Percentiles rank a stretch among this genome's conserved stretches.
These are phyloP conservation scores for Danio tinwini DNA, from an alignment of 2,797 vertebrate species.

Conservation along the genomic window DNA sequence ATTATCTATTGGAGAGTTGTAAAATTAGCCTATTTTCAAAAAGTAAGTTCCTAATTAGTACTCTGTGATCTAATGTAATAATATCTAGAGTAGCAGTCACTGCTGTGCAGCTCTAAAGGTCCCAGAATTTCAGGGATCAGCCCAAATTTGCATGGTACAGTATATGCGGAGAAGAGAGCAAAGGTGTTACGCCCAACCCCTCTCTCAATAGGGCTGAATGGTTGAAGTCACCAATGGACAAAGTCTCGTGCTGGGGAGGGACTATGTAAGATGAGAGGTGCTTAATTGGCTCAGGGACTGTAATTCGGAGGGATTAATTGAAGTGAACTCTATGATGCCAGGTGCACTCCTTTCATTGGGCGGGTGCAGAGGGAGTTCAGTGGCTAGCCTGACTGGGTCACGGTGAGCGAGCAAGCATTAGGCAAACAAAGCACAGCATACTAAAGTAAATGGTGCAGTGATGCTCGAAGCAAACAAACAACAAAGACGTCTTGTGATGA, in stretches of 20 bases:
- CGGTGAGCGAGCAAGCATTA: constrained; percentile 20
- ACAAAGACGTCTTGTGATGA: neutral
- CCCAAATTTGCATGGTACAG: constrained; percentile 48
- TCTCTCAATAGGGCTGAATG: constrained; percentile 18
- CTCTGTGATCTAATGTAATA: too few species aligned
- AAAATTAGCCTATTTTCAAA: too few species aligned
- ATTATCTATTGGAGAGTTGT: too few species aligned
- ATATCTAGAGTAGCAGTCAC: neutral
- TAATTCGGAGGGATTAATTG: constrained; percentile 81
- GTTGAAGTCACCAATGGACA: constrained; percentile 64
- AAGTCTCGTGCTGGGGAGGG: constrained; percentile 68
- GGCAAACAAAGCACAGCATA: constrained; percentile 9
- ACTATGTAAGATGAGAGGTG: constrained; percentile 81
- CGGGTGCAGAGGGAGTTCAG: constrained; percentile 70
- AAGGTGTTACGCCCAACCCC: constrained; percentile 44
- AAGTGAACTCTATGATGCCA: constrained; percentile 78
- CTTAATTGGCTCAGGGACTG: constrained; percentile 82
- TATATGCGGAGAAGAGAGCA: constrained; percentile 40
- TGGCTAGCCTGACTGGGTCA: constrained; percentile 62
- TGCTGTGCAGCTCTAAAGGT: neutral
- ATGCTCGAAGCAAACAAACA: constrained; percentile 10
- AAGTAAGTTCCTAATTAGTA: too few species aligned
- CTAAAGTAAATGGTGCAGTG: constrained; percentile 3
- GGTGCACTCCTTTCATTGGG: constrained; percentile 74
- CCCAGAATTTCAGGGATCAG: constrained; percentile 35